Conservation (phyloP, 2,888 invertebrate species). For the Galerucella calmariensis region DNA sequence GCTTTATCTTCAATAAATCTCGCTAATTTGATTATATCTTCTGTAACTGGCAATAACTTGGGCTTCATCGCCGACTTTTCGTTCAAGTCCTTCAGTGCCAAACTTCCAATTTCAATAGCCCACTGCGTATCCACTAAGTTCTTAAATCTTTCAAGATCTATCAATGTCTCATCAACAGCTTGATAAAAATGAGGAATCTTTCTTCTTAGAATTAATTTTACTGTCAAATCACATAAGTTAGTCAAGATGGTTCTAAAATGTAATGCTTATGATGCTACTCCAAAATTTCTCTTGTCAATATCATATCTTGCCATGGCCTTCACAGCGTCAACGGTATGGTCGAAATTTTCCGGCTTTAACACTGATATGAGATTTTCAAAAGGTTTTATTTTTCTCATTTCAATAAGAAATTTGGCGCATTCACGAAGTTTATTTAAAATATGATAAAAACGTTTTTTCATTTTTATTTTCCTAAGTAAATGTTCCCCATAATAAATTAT, state of each 20-base stretch:
- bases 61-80: too few relatives aligned
- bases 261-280: slow-evolving; percentile 43
- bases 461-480: slow-evolving; percentile 20
- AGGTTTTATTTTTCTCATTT: background rate
- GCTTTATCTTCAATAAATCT: slow-evolving; percentile 45
- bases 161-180: slow-evolving; percentile 19
- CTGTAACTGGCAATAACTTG: slow-evolving; percentile 26
- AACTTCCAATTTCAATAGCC: slow-evolving; percentile 40
- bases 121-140: slow-evolving; percentile 38
- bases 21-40: slow-evolving; percentile 46
- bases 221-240: slow-evolving; percentile 19
- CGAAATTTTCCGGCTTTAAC: background rate
- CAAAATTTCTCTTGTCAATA: slow-evolving; percentile 38
- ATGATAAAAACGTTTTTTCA: slow-evolving; percentile 14
- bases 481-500: slow-evolving; percentile 22
- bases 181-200: slow-evolving; percentile 1
- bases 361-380: background rate
- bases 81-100: too few relatives aligned
- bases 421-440: slow-evolving; percentile 15
- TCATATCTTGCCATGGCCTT: slow-evolving; percentile 40
- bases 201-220: slow-evolving; percentile 22
- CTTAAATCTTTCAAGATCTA: slow-evolving; percentile 24
- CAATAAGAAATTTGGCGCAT: slow-evolving; percentile 10
- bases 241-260: slow-evolving; percentile 42
- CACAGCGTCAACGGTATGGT: background rate